Percentiles rank a stretch among this genome's conserved stretches.
phyloP scores from a whole-genome alignment of 2,113 vertebrate genomes.

The Otus sunia region DNA sequence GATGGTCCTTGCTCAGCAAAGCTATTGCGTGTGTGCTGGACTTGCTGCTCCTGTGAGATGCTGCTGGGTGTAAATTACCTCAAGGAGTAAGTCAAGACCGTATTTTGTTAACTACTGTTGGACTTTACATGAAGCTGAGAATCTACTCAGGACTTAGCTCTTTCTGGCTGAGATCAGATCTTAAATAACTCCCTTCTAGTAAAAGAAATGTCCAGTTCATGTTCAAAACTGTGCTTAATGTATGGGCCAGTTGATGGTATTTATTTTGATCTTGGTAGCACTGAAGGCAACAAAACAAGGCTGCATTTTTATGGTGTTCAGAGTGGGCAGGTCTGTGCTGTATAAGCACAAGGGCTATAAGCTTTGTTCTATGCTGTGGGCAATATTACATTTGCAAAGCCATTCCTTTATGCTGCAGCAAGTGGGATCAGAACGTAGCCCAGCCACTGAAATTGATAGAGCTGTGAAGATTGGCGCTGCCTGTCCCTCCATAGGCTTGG shows the following conservation, averaged over 20 bases:
- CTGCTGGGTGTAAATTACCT: background rate
- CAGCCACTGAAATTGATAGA: background rate
- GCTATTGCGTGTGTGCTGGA: fast-evolving
- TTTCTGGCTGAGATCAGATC: background rate
- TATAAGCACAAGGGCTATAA: background rate
- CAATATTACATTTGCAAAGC: background rate
- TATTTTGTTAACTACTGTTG: background rate
- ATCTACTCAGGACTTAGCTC: fast-evolving
- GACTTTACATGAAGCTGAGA: background rate
- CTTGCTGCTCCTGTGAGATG: background rate
- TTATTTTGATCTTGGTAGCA: background rate
- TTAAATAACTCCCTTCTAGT: background rate
- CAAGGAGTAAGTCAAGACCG: fast-evolving
- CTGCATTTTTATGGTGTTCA: background rate
- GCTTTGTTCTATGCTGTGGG: background rate
- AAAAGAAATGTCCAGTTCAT: too few relatives aligned
- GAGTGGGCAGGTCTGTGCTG: too few relatives aligned
- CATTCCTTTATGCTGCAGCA: background rate
- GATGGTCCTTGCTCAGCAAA: fast-evolving
- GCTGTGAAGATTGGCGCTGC: background rate
- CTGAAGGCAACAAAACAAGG: background rate
- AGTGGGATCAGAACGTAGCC: background rate
- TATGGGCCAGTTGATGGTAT: fast-evolving
- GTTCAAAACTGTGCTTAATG: fast-evolving
- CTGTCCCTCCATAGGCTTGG: fast-evolving